Base-by-base conservation (phyloP, 2,888 invertebrate genomes). In the Andrena camellia region DNA sequence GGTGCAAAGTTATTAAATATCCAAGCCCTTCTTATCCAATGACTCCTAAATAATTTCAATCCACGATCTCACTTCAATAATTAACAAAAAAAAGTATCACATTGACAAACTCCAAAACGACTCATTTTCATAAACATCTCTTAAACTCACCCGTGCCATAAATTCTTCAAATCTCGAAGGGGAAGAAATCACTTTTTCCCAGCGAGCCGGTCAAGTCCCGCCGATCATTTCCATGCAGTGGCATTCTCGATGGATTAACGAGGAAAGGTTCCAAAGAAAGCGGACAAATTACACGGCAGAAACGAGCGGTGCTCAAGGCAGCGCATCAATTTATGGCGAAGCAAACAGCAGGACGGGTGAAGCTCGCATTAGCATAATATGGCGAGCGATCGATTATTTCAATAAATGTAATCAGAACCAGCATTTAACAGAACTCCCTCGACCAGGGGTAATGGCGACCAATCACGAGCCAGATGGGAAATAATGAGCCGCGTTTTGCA, bases 371-470 rank as follows among this genome's bases (percentile, higher is more conserved):
- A 77, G 77, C 84, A 84, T 84, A 84, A 84, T 77, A 59, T 59
- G 60, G 26, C 50, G 62, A 73, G 42, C 60, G 87, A 81, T 76
- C 76, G 69, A 87, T 87, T 81, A 86, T 85, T 84, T 85, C 87
- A 84, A 87, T 87, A 85, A 87, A 87, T 69, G 87, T 85, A 83
- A 86, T 77, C 72, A 52, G 66, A 83, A 80, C 85, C 83, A 26
- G 60, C 69, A 67, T 59, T 86, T 87, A 84, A n/a, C 35, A 42
- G 74, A 52, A 67, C 54, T 75, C 66, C 20, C 48, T 63, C 67
- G 84, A 82, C 78, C 81, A n/a, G n/a, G 42, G 62, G 64, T 85
- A 85, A 78, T 67, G 71, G 68, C 74, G 54, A 54, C 50, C 42
- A 66, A 86, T 86, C 54, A 31, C 54, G 17, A 6, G 20, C 4